A percentile compares a stretch with the other conserved stretches of the same genome.
These are phyloP conservation scores for Dufourea novaeangliae DNA, from an alignment of 1,140 invertebrate species.

Conservation along the genomic window DNA sequence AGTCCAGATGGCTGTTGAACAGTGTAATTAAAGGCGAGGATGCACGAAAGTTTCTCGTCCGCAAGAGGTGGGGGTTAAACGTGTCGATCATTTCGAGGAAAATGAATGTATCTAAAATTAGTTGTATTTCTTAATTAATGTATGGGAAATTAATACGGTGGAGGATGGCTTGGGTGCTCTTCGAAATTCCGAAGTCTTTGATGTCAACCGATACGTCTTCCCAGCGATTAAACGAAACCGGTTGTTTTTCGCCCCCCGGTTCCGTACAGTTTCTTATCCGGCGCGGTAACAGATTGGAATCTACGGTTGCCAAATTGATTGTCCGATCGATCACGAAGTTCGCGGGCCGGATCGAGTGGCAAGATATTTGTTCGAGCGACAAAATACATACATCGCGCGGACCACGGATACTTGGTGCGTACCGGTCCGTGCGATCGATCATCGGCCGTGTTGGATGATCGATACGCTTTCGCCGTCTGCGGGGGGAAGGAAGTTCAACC, in stretches of 20 bases:
- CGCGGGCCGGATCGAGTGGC: constrained; percentile 61
- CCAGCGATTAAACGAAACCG: constrained; percentile 49
- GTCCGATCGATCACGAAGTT: constrained; percentile 68
- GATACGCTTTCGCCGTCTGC: constrained; percentile 58
- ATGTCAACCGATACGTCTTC: constrained; percentile 51
- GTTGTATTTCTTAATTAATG: no score
- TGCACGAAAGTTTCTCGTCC: no score
- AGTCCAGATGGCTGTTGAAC: no score
- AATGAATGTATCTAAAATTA: background rate
- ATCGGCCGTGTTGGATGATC: constrained; percentile 58
- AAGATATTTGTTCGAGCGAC: constrained; percentile 65
- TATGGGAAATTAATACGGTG: no score
- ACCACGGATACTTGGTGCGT: constrained; percentile 54
- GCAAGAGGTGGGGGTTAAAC: no score
- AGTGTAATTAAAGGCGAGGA: no score
- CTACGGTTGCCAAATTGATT: constrained; percentile 66
- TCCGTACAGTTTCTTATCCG: constrained; percentile 51
- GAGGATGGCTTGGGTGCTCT: background rate
- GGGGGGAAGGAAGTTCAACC: constrained; percentile 48
- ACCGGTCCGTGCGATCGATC: constrained; percentile 62
- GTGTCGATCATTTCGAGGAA: background rate
- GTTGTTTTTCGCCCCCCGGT: constrained; percentile 54
- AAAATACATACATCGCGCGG: constrained; percentile 66
- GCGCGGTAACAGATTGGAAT: constrained; percentile 65
- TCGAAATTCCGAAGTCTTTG: background rate